Evolutionary conservation across 2,113 vertebrate species (phyloP).

Genomic region (Sander vitreus): DNA sequence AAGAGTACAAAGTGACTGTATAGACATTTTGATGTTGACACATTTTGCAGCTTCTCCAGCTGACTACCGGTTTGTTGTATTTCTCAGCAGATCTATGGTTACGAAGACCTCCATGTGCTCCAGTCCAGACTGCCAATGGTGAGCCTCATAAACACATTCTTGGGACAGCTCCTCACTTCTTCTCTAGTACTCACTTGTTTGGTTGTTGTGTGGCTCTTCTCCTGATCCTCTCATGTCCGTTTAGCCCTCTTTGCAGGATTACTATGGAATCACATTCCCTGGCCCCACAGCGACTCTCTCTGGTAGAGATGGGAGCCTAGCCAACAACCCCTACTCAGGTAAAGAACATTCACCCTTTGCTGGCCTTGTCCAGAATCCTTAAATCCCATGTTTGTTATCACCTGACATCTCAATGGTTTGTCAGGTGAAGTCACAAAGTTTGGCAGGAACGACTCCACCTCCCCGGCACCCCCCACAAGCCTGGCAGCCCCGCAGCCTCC

Average conservation of each 20-base stretch:
- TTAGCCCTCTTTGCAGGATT: conserved; percentile 88
- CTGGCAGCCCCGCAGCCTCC: conserved; percentile 86
- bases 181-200: neutral
- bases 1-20: neutral
- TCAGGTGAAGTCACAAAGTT: conserved; percentile 96
- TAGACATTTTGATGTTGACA: neutral
- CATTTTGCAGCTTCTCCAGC: neutral
- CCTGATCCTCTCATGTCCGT: conserved; percentile 24
- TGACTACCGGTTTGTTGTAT: conserved; percentile 33
- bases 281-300: conserved; percentile 92
- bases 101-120: conserved; percentile 97
- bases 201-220: conserved; percentile 73
- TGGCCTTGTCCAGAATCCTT: neutral
- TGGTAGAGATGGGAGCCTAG: conserved; percentile 92
- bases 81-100: conserved; percentile 93
- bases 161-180: neutral
- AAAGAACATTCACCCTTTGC: conserved; percentile 23
- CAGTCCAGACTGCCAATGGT: conserved; percentile 97
- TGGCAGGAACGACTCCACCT: conserved; percentile 94
- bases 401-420: neutral
- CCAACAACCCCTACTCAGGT: conserved; percentile 98
- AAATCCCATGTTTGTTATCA: neutral
- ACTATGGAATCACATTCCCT: conserved; percentile 98
- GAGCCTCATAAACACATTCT: conserved; percentile 63
- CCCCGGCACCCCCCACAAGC: conserved; percentile 93